Evolutionary conservation across 64 coral and sea anemone species (phyloP).

Genomic region (Exaiptasia diaphana): DNA sequence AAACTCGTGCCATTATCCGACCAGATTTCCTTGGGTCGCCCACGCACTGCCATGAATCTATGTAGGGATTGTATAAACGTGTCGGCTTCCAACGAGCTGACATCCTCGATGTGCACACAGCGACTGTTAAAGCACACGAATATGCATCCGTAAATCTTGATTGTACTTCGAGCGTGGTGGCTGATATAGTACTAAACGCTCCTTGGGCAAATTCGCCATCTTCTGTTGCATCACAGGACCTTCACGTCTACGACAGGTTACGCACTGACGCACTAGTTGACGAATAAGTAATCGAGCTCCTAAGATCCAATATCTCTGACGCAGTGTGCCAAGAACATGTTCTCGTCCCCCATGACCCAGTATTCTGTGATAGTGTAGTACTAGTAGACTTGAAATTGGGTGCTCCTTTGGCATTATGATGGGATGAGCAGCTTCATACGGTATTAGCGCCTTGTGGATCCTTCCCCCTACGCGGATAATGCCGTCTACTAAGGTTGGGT

Average conservation of each 20-base stretch:
- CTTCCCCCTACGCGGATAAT: constrained; percentile 1
- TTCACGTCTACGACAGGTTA: constrained; percentile 9
- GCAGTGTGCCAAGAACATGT: not conserved
- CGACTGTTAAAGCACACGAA: constrained; percentile 33
- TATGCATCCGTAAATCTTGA: constrained; percentile 33
- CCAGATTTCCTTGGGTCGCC: constrained; percentile 15
- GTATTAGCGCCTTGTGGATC: not conserved
- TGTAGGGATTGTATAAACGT: constrained; percentile 12
- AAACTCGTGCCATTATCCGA: constrained; percentile 30
- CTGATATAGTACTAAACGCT: not conserved
- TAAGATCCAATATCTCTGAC: constrained; percentile 15
- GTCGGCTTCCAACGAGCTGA: constrained; percentile 29
- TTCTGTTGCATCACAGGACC: not conserved
- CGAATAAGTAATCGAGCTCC: not conserved
- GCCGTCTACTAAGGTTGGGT: not conserved
- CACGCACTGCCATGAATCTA: constrained; percentile 14
- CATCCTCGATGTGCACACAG: constrained; percentile 40
- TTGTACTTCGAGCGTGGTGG: not conserved
- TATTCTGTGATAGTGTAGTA: not conserved
- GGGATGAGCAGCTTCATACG: constrained; percentile 12
- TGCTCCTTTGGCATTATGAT: constrained; percentile 32
- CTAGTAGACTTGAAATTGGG: not conserved
- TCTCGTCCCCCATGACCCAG: not conserved
- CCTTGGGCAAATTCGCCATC: constrained; percentile 26
- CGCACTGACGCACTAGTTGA: not conserved